A percentile compares a stretch with the other conserved stretches of the same genome.
phyloP scores from a whole-genome alignment of 2,797 vertebrate species.

The Sebastiscus tertius region DNA sequence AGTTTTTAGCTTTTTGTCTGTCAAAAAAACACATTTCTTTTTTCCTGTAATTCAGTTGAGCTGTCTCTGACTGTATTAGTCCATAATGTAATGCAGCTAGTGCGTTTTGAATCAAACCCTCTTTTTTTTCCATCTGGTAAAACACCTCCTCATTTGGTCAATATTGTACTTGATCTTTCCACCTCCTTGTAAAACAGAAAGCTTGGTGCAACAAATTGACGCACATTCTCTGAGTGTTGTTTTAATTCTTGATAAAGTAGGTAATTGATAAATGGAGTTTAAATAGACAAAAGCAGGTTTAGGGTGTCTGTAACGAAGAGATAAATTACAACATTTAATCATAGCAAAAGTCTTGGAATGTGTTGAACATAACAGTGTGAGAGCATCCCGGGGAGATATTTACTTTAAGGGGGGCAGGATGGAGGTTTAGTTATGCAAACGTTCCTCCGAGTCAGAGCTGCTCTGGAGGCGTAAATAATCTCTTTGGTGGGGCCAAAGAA shows the following conservation, averaged over 20 bases:
- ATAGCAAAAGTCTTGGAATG: constrained; percentile 23
- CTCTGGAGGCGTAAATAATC: constrained; percentile 4
- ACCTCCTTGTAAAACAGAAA: neutral
- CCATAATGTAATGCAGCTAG: neutral
- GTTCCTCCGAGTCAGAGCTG: neutral
- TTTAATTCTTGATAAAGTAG: neutral
- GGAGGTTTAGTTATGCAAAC: constrained; percentile 15
- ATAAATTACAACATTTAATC: constrained; percentile 13
- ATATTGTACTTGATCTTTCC: neutral
- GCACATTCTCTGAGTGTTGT: neutral
- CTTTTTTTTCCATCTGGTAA: neutral
- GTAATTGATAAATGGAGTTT: constrained; percentile 16
- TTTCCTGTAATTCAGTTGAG: neutral
- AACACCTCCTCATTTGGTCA: constrained; percentile 5
- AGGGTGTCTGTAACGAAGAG: neutral
- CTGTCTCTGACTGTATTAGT: rapidly evolving
- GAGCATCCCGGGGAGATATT: constrained; percentile 16
- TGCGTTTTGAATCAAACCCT: neutral
- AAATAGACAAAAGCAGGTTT: constrained; percentile 7
- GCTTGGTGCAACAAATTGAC: neutral
- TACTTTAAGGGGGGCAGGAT: constrained; percentile 28
- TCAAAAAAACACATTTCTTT: neutral
- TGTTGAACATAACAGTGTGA: constrained; percentile 33
- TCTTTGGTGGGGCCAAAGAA: neutral
- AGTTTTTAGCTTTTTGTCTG: neutral